Conservation (phyloP, 2,888 invertebrate genomes). For the Nephrotoma appendiculata region DNA sequence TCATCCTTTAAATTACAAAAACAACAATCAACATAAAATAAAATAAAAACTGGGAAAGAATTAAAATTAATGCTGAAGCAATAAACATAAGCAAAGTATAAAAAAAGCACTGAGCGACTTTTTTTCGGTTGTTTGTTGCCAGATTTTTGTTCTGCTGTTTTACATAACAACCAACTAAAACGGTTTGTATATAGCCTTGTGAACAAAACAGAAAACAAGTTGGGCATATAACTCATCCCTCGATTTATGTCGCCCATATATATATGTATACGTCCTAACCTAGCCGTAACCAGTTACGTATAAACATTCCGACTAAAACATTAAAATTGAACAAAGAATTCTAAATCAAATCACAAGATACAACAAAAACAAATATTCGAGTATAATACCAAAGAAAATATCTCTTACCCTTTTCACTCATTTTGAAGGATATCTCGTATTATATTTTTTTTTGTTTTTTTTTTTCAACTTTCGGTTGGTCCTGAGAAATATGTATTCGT, state of each 20-base stretch:
- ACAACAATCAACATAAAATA: neutral
- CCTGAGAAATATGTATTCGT: neutral
- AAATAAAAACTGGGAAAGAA: neutral
- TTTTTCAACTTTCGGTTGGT: neutral
- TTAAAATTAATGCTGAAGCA: neutral
- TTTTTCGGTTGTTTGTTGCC: neutral
- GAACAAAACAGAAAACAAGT: neutral
- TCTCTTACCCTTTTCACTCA: neutral
- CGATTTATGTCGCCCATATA: neutral
- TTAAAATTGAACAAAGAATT: neutral
- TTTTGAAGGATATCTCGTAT: neutral
- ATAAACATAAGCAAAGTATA: neutral
- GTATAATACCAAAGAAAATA: neutral
- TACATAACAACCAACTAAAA: neutral
- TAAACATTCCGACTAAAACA: neutral
- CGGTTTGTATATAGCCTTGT: neutral
- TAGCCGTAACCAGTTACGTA: neutral
- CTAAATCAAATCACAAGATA: neutral
- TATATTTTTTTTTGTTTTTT: neutral
- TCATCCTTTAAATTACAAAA: neutral
- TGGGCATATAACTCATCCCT: neutral
- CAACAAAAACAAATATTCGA: neutral
- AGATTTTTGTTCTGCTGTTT: neutral
- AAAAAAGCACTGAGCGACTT: neutral
- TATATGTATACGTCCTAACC: neutral